A percentile compares a stretch with the other conserved stretches of the same genome.
phyloP scores from a whole-genome alignment of 2,797 vertebrate genomes.

The Acomys russatus region DNA sequence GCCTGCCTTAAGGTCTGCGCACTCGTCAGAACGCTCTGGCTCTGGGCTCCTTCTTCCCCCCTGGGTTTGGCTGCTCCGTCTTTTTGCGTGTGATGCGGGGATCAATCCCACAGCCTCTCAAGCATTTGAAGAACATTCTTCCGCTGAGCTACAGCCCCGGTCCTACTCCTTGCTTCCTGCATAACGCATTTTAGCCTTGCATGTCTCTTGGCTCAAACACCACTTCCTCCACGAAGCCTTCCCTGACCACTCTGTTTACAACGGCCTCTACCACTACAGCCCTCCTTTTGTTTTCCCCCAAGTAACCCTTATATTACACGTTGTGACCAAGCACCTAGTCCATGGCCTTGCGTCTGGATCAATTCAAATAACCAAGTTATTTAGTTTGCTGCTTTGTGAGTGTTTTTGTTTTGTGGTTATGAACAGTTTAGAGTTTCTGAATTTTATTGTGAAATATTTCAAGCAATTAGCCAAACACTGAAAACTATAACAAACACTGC shows the following conservation, averaged over 20 bases:
- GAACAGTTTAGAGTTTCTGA: constrained; percentile 16
- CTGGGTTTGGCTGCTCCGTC: background rate
- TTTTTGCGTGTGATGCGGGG: background rate
- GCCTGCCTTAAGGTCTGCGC: background rate
- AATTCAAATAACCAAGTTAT: background rate
- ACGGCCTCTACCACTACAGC: background rate
- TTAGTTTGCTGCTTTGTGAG: background rate
- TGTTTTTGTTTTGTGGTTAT: constrained; percentile 26
- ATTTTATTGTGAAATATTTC: constrained; percentile 41
- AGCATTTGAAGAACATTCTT: background rate
- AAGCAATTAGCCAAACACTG: constrained; percentile 41
- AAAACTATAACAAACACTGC: constrained; percentile 36
- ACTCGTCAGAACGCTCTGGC: background rate
- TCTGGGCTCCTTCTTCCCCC: background rate
- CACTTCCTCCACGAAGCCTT: background rate
- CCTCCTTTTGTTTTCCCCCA: background rate
- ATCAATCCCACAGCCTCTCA: background rate
- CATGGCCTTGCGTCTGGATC: background rate
- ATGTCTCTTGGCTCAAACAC: background rate
- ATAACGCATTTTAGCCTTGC: background rate
- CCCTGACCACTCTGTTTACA: background rate
- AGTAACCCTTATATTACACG: background rate
- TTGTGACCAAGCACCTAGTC: background rate
- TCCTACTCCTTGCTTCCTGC: background rate
- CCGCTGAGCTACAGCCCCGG: background rate